Evolutionary conservation across 1,140 invertebrate genomes (phyloP).

Genomic region (Platorchestia sp.): DNA sequence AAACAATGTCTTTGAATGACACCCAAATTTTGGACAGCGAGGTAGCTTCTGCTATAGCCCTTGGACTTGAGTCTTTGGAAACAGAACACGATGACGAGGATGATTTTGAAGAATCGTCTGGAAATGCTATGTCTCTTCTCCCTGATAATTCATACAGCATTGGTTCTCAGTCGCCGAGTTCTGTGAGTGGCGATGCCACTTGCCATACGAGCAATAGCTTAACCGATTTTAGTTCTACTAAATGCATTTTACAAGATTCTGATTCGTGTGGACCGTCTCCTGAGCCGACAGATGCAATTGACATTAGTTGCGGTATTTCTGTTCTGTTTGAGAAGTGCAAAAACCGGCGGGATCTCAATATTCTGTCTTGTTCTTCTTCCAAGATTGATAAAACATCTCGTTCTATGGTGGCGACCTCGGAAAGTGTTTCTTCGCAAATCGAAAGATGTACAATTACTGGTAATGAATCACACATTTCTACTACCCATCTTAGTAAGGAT

Average conservation of each 20-base stretch:
- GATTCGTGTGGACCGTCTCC: slow-evolving; percentile 40
- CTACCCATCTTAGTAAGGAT: background rate
- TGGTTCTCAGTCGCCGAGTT: background rate
- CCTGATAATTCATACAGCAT: background rate
- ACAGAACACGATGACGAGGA: background rate
- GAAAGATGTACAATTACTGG: background rate
- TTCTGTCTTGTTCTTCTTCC: background rate
- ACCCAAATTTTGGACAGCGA: background rate
- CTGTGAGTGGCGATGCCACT: background rate
- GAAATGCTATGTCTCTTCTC: background rate
- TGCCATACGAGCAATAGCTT: background rate
- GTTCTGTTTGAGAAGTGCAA: slow-evolving; percentile 46
- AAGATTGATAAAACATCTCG: background rate
- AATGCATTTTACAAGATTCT: background rate
- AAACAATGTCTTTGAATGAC: background rate
- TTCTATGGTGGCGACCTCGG: background rate
- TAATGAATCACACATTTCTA: background rate
- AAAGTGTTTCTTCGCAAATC: background rate
- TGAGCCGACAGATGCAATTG: background rate
- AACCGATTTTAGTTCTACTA: background rate
- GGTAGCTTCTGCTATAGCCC: background rate
- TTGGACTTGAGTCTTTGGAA: background rate
- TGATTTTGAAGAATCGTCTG: background rate
- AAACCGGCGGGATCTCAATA: background rate
- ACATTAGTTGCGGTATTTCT: slow-evolving; percentile 34